A percentile compares a stretch with the other conserved stretches of the same genome.
phyloP scores from a whole-genome alignment of 2,797 vertebrate genomes.

The Clarias laeviceps region DNA sequence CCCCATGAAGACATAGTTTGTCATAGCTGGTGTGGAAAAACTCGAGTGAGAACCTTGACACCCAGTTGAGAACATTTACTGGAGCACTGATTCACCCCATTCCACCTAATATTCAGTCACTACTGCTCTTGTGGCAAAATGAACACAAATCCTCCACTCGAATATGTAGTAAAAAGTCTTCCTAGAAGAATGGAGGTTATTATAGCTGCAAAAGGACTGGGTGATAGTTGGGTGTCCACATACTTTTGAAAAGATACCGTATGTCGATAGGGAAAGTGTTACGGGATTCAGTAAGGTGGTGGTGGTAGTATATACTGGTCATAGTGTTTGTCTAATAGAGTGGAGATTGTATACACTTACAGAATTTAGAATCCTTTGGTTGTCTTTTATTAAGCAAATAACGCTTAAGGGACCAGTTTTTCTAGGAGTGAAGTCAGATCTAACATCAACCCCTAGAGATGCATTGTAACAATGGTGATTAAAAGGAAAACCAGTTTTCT shows the following conservation, averaged over 20 bases:
- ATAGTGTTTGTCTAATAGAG: conserved; percentile 12
- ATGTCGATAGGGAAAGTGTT: not conserved
- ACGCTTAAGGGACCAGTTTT: not conserved
- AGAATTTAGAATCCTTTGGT: not conserved
- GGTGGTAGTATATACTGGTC: not conserved
- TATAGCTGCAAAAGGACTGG: not conserved
- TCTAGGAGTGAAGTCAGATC: not conserved
- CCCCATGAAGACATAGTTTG: no score
- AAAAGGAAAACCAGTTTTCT: not conserved
- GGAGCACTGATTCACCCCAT: not conserved
- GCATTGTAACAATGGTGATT: not conserved
- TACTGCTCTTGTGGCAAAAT: not conserved
- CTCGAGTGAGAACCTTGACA: no score
- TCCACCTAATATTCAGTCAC: not conserved
- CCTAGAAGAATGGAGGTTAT: not conserved
- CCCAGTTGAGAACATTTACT: not conserved
- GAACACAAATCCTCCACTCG: not conserved
- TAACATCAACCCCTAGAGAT: not conserved
- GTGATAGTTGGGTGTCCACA: not conserved
- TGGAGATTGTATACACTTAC: not conserved
- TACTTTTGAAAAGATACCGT: not conserved
- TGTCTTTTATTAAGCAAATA: not conserved
- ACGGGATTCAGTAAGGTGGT: not conserved
- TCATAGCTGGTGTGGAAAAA: no score
- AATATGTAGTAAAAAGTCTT: not conserved